Evolutionary conservation across 2,113 vertebrate species (phyloP).

Genomic region (Epinephelus moara): DNA sequence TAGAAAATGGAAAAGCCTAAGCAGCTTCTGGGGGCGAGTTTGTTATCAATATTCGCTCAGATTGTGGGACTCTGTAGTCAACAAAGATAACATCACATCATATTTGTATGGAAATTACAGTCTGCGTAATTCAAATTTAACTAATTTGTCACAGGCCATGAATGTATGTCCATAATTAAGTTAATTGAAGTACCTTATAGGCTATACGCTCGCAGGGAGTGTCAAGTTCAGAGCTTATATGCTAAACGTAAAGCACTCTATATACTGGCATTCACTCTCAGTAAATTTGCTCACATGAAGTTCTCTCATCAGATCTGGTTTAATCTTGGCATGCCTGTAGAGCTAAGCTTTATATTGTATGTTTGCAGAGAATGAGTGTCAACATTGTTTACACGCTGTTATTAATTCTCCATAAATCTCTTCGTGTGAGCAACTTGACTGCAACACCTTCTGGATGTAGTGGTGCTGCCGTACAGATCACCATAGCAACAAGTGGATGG

Average conservation of each 20-base stretch:
- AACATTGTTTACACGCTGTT: background rate
- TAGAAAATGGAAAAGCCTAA: constrained; percentile 19
- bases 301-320: constrained; percentile 13
- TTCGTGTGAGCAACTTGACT: background rate
- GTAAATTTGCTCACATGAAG: constrained; percentile 6
- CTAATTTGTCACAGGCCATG: background rate
- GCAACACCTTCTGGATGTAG: background rate
- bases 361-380: constrained; percentile 22
- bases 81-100: constrained; percentile 13
- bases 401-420: constrained; percentile 18
- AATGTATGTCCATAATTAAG: constrained; percentile 4
- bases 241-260: constrained; percentile 1
- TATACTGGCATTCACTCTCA: background rate
- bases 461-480: constrained; percentile 2
- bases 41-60: constrained; percentile 10
- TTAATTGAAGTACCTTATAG: background rate
- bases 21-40: background rate
- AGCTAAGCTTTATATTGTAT: constrained; percentile 12
- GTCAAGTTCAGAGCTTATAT: background rate
- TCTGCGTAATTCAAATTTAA: constrained; percentile 8
- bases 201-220: background rate
- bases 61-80: background rate
- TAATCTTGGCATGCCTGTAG: background rate
- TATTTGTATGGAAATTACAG: constrained; percentile 21
- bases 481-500: constrained; percentile 46